Evolutionary conservation across 2,888 invertebrate genomes (phyloP).

Genomic region (Polydrusus pterygomalis): DNA sequence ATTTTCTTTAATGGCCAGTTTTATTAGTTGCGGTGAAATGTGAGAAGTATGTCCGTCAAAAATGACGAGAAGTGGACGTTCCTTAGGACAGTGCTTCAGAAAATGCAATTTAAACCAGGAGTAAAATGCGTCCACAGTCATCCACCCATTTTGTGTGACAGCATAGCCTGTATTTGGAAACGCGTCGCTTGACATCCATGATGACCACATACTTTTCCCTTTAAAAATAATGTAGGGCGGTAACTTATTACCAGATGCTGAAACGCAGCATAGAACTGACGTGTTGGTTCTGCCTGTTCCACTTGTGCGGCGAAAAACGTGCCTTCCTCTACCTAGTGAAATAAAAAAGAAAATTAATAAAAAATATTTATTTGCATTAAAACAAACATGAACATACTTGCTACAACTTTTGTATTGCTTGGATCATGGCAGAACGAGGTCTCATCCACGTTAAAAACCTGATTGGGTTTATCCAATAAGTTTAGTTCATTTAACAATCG

Average conservation of each 20-base stretch:
- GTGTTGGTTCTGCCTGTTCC: too few species aligned
- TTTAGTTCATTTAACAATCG: background rate
- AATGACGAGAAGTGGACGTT: background rate
- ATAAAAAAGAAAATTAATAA: too few species aligned
- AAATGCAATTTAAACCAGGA: constrained; percentile 3
- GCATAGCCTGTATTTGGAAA: background rate
- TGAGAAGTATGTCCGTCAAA: constrained; percentile 14
- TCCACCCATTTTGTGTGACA: background rate
- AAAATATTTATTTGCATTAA: too few species aligned
- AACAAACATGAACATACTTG: too few species aligned
- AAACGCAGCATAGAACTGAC: too few species aligned
- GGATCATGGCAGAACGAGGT: background rate
- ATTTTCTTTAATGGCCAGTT: constrained; percentile 4
- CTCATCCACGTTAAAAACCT: background rate
- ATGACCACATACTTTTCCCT: background rate
- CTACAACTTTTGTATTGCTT: background rate
- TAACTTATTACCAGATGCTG: background rate
- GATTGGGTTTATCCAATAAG: background rate
- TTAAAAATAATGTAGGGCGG: background rate
- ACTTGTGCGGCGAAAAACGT: too few species aligned
- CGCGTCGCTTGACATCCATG: too few species aligned
- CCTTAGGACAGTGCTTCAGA: background rate
- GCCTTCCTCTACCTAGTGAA: too few species aligned
- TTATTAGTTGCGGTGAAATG: background rate
- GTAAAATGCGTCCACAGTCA: background rate